These are phyloP conservation scores for Triplophysa tibetana DNA, from an alignment of 2,113 vertebrate species.

Conservation along the genomic window DNA sequence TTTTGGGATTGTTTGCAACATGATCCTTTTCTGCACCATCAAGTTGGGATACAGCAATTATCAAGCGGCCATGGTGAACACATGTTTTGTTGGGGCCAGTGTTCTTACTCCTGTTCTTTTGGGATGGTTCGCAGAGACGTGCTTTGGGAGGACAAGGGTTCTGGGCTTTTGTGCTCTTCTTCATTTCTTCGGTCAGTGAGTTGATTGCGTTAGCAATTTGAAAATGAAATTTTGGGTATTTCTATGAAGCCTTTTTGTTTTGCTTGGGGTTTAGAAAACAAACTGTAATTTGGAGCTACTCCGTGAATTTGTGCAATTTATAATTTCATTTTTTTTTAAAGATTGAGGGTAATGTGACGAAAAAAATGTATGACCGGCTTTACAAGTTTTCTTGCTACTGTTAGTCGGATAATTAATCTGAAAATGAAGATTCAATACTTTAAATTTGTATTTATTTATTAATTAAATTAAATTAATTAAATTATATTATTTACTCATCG, in stretches of 20 bases:
- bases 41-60: constrained; percentile 82
- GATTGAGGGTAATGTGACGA: too few species aligned
- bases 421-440: too few species aligned
- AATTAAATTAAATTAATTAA: too few species aligned
- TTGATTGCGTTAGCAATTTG: background rate
- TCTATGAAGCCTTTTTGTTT: background rate
- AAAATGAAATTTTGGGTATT: background rate
- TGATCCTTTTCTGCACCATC: constrained; percentile 87
- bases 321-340: too few species aligned
- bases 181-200: constrained; percentile 87
- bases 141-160: constrained; percentile 77
- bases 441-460: too few species aligned
- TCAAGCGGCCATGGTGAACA: constrained; percentile 83
- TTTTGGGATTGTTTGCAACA: constrained; percentile 89
- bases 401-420: too few species aligned
- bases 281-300: background rate
- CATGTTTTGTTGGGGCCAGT: constrained; percentile 86
- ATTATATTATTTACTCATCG: too few species aligned
- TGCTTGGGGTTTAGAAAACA: background rate
- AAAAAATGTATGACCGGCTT: too few species aligned
- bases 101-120: constrained; percentile 76
- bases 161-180: constrained; percentile 82
- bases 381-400: too few species aligned
- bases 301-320: too few species aligned
- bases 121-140: constrained; percentile 82